Evolutionary conservation across 2,888 invertebrate genomes (phyloP), one percentile per base, ranked within the genome.

Genomic region (Panorpa germanica): DNA sequence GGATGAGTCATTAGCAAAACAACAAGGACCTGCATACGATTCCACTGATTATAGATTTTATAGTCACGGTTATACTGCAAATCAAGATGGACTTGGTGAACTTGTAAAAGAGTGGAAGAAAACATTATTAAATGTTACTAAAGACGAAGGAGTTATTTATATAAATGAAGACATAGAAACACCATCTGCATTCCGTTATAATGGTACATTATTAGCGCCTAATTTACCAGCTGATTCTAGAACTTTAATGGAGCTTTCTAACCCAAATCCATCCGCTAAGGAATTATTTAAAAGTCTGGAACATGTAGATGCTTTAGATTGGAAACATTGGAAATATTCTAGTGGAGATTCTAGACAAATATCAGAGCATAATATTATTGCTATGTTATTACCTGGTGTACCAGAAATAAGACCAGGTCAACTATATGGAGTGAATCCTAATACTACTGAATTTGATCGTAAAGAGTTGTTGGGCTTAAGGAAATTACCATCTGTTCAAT

Each of bases 311-410:
- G 36, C 34, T 13, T 20, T 33, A n/a, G 38, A 19, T 32, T n/a
- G n/a, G n/a, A 23, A n/a, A 9, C 4, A 4, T 10, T 15, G 4
- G 10, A 24, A 8, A 14, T 15, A n/a, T 29, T 29, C 29, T 16
- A 18, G 5, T 19, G 10, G 20, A 40, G 16, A 37, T 38, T 8
- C 38, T 43, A 3, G 37, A 45, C 36, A 31, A 14, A 41, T 38
- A 29, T 48, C 53, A 0, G 61, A 65, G 29, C 38, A 61, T 19
- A 69, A 72, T 13, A 64, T 77, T 45, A 63, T 90, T 44, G 63
- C 74, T 26, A 56, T 83, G 46, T 53, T 88, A 32, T 53, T 93
- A 37, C 82, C 82, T 0, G 90, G 88, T 25, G 69, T 77, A 4
- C 74, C 83, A 0, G 59, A 81, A 31, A 37, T 65, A 2, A 39